Base-by-base conservation (phyloP, 2,113 vertebrate genomes). In the Pseudopipra pipra region DNA sequence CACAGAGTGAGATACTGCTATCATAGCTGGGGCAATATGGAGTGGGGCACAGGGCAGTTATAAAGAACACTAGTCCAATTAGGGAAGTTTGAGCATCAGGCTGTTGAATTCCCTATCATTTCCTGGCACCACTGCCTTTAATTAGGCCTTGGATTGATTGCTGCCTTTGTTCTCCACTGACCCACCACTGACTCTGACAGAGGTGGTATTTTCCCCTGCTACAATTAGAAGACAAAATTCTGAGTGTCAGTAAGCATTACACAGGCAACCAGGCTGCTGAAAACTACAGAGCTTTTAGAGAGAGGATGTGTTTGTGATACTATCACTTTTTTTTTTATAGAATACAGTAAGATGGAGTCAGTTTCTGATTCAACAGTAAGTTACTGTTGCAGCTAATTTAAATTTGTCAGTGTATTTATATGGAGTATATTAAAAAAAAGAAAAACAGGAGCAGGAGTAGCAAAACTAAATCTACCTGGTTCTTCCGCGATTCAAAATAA, bases 61-160 rank as follows among this genome's bases (percentile, higher is more conserved):
- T 59, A 83, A 91, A 93, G 68, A 90, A 46, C 59, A 43, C 63
- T 21, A 33, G 52, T 73, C 85, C 67, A 95, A 85, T 94, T 94
- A 96, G 84, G 75, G 86, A 95, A 82, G 51, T 80, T 85, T 84
- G 76, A 89, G 78, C 85, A 83, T 79, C 73, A 54, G 78, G 61
- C 61, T 77, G 56, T 47, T 85, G 61, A 87, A 76, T 74, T 84
- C 78, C 78, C 82, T 79, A 61, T 91, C 66, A 96, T 85, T 91
- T 94, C 94, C 96, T 92, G 95, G 79, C 80, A 90, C 61, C 65
- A 41, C 20, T 76, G 68, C 81, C 92, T 96, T 93, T 95, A 93
- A 96, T 87, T 97, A 95, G 90, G 63, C 52, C 59, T 79, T 94
- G 61, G 95, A 95, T 94, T 96, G 94, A 97, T 97, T 93, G 76